These are phyloP conservation scores for Thumatha senex DNA, from an alignment of 2,888 invertebrate genomes.

Conservation along the genomic window DNA sequence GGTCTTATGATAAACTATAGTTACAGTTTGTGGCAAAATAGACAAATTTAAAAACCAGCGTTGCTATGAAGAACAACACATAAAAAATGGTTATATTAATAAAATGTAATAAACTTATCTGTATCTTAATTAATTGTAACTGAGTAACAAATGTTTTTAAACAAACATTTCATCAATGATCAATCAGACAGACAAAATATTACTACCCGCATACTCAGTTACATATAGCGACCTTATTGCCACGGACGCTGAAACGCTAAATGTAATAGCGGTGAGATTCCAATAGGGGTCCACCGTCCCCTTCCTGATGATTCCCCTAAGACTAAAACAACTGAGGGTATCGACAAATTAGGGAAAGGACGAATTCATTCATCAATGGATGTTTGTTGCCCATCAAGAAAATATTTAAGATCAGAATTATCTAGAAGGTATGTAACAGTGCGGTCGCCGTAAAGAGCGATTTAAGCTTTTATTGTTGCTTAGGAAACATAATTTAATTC, in stretches of 20 bases:
- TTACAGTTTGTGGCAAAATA: too few relatives aligned
- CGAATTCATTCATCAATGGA: constrained; percentile 16
- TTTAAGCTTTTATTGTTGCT: too few relatives aligned
- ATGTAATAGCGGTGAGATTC: constrained; percentile 19
- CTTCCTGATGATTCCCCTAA: constrained; percentile 8
- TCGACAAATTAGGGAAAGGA: constrained; percentile 16
- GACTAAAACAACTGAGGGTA: constrained; percentile 18
- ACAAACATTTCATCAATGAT: constrained; percentile 29
- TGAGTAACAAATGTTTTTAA: constrained; percentile 2
- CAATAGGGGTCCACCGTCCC: constrained; percentile 13
- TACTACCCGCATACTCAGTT: constrained; percentile 8
- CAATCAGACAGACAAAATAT: constrained; percentile 20
- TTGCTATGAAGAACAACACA: neutral
- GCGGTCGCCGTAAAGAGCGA: too few relatives aligned
- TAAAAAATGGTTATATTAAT: neutral
- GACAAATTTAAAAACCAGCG: too few relatives aligned
- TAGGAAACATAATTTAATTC: too few relatives aligned
- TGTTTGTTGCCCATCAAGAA: constrained; percentile 12
- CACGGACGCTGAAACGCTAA: constrained; percentile 2
- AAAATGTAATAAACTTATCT: constrained; percentile 1
- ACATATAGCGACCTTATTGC: neutral
- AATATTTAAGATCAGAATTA: constrained; percentile 23
- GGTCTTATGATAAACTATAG: too few relatives aligned
- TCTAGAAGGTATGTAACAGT: too few relatives aligned
- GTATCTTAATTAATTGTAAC: neutral